Evolutionary conservation across 2,797 vertebrate genomes (phyloP).

Genomic region (Lagorchestes hirsutus): DNA sequence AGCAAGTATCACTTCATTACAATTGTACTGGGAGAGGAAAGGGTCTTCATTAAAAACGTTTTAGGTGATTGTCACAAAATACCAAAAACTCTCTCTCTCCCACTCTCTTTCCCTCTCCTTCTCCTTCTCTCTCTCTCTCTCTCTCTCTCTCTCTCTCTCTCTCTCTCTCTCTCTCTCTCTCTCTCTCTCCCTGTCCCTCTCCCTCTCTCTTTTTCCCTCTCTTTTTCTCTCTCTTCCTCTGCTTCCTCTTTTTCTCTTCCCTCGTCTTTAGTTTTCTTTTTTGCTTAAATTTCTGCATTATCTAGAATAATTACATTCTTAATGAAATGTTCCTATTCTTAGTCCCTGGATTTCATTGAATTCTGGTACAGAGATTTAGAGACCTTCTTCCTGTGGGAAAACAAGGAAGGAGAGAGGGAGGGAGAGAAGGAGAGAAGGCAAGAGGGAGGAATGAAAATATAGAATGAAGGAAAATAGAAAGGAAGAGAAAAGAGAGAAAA

Average conservation of each 20-base stretch:
- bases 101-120: background rate
- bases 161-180: too few species aligned
- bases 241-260: background rate
- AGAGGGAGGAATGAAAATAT: background rate
- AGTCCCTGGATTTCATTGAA: slow-evolving; percentile 55
- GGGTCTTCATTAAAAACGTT: slow-evolving; percentile 38
- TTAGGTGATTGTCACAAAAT: background rate
- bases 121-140: background rate
- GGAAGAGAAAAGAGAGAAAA: background rate
- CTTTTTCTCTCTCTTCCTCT: too few species aligned
- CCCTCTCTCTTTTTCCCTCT: background rate
- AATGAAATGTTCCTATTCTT: slow-evolving; percentile 59
- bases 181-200: background rate
- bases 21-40: slow-evolving; percentile 26
- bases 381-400: slow-evolving; percentile 58
- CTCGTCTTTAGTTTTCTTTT: background rate
- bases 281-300: background rate
- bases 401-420: background rate
- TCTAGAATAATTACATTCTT: background rate
- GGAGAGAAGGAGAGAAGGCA: too few species aligned
- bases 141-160: slow-evolving; percentile 7
- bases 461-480: background rate
- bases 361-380: slow-evolving; percentile 70
- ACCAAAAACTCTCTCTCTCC: background rate
- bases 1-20: slow-evolving; percentile 54